These are phyloP conservation scores for Ylistrum balloti DNA, from an alignment of 1,140 invertebrate genomes.

Conservation along the genomic window DNA sequence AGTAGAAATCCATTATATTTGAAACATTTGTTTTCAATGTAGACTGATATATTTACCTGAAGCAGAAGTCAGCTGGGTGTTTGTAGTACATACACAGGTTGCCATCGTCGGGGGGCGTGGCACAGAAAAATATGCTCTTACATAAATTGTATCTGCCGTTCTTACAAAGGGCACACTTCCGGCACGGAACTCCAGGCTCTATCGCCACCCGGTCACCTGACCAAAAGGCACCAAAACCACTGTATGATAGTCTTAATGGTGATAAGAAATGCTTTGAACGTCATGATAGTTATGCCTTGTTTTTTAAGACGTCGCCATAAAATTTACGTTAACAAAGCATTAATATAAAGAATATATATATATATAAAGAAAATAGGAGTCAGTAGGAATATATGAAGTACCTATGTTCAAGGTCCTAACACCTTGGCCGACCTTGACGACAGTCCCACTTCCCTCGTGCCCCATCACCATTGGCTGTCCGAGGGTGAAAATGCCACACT, in stretches of 20 bases:
- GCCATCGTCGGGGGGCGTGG: slow-evolving; percentile 93
- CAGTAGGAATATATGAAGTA: slow-evolving; percentile 48
- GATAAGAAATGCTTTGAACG: too few species aligned
- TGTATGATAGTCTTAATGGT: too few species aligned
- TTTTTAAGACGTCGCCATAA: too few species aligned
- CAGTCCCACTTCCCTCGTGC: slow-evolving; percentile 78
- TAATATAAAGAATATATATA: slow-evolving; percentile 82
- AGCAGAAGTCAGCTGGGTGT: slow-evolving; percentile 96
- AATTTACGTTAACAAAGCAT: too few species aligned
- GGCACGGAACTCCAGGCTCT: slow-evolving; percentile 95
- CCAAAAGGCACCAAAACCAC: slow-evolving; percentile 86
- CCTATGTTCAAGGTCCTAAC: slow-evolving; percentile 73
- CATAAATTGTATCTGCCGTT: slow-evolving; percentile 95
- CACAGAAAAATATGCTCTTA: slow-evolving; percentile 92
- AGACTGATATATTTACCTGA: slow-evolving; percentile 86
- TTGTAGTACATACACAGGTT: slow-evolving; percentile 91
- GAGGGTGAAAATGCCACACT: slow-evolving; percentile 84
- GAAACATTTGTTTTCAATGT: background rate
- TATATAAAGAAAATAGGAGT: slow-evolving; percentile 83
- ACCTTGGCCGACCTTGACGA: slow-evolving; percentile 80
- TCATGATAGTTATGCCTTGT: too few species aligned
- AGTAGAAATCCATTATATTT: too few species aligned
- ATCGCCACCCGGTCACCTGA: slow-evolving; percentile 95
- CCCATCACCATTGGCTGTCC: slow-evolving; percentile 76
- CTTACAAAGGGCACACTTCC: slow-evolving; percentile 92